Percentiles rank a stretch among this genome's conserved stretches.
Evolutionary conservation across 2,797 vertebrate genomes (phyloP).

Genomic region (Gadopsis marmoratus): DNA sequence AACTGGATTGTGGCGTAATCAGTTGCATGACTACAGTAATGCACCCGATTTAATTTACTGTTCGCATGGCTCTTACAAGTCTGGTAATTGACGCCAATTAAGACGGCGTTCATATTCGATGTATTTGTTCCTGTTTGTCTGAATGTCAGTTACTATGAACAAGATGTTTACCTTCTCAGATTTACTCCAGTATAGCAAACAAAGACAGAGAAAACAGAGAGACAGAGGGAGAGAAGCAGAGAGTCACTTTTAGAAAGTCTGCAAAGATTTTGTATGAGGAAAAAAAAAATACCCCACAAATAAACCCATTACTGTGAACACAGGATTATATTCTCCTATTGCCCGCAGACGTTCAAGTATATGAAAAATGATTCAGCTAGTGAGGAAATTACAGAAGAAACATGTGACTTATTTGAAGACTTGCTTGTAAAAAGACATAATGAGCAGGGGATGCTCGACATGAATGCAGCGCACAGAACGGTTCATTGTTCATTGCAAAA

Average conservation of each 20-base stretch:
- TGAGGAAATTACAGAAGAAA: constrained; percentile 28
- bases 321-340: background rate
- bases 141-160: constrained; percentile 69
- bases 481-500: constrained; percentile 26
- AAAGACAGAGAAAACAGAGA: background rate
- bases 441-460: background rate
- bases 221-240: background rate
- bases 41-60: constrained; percentile 66
- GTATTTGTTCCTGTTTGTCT: constrained; percentile 67
- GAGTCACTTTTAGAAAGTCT: constrained; percentile 29
- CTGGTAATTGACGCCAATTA: constrained; percentile 71
- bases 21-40: constrained; percentile 65
- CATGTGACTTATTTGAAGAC: constrained; percentile 11
- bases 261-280: background rate
- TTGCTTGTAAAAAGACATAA: constrained; percentile 8
- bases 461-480: constrained; percentile 15
- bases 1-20: constrained; percentile 58
- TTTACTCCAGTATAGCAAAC: constrained; percentile 27
- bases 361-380: background rate
- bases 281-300: constrained; percentile 6
- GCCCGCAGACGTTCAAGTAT: background rate
- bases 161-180: constrained; percentile 59
- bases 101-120: constrained; percentile 45
- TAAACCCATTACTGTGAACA: constrained; percentile 21
- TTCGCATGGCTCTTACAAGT: constrained; percentile 53